A percentile compares a stretch with the other conserved stretches of the same genome.
Evolutionary conservation across 2,113 vertebrate species (phyloP).

Genomic region (Sigmodon hispidus): DNA sequence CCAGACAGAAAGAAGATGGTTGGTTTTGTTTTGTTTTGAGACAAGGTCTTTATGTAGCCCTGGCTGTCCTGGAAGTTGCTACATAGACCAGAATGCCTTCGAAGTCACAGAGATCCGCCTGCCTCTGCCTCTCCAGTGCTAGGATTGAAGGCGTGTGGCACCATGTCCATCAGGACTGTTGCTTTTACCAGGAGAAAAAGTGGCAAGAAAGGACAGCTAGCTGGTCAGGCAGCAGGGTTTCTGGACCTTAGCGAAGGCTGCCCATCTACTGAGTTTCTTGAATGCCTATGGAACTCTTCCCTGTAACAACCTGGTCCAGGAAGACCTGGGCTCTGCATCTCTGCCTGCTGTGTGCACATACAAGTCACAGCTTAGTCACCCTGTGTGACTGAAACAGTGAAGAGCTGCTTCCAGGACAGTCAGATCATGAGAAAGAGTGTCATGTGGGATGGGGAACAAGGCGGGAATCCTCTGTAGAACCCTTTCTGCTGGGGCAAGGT

Average conservation of each 20-base stretch:
- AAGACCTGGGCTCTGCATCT: neutral
- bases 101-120: neutral
- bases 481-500: neutral
- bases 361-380: neutral
- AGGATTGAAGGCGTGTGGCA: neutral
- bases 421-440: neutral
- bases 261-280: neutral
- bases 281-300: neutral
- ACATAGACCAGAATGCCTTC: neutral
- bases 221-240: no score
- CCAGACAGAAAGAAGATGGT: neutral
- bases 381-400: neutral
- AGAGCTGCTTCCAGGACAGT: neutral
- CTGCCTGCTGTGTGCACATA: neutral
- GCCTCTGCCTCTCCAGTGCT: neutral
- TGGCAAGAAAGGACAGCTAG: neutral
- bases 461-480: neutral
- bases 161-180: neutral
- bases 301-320: neutral
- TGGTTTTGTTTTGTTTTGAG: neutral
- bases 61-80: neutral
- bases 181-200: neutral
- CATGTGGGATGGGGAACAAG: neutral
- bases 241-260: neutral
- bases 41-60: neutral